Conservation (phyloP, 2,888 invertebrate species). For the Plagodis pulveraria region DNA sequence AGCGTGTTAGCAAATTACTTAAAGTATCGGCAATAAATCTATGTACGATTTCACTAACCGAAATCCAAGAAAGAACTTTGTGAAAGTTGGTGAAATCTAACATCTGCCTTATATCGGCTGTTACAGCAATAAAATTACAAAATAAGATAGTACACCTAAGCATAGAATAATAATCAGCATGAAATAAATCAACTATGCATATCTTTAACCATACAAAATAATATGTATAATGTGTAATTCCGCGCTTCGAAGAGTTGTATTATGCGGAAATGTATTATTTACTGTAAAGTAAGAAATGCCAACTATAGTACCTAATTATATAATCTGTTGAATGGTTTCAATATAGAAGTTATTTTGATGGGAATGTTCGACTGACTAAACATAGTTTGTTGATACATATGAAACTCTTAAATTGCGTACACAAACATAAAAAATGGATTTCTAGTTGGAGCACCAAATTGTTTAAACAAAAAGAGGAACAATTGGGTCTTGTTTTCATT, state of each 20-base stretch:
- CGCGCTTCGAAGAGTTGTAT: constrained; percentile 11
- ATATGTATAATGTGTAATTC: constrained; percentile 22
- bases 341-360: constrained; percentile 15
- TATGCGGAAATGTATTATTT: constrained; percentile 20
- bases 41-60: too few relatives aligned
- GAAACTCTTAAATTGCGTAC: constrained; percentile 22
- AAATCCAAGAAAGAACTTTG: too few relatives aligned
- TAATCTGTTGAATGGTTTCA: constrained; percentile 10
- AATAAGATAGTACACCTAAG: constrained; percentile 24
- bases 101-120: constrained; percentile 20
- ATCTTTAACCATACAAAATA: constrained; percentile 37
- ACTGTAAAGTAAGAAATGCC: constrained; percentile 19
- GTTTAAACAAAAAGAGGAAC: too few relatives aligned
- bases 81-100: neutral
- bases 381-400: constrained; percentile 31
- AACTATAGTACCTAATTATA: constrained; percentile 12
- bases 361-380: constrained; percentile 34
- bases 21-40: too few relatives aligned
- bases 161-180: constrained; percentile 24
- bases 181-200: constrained; percentile 34
- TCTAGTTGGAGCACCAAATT: too few relatives aligned
- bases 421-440: too few relatives aligned
- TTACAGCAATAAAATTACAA: constrained; percentile 28
- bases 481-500: too few relatives aligned
- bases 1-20: neutral